Conservation (phyloP, 2,797 vertebrate species). For the Hyperoplus immaculatus region DNA sequence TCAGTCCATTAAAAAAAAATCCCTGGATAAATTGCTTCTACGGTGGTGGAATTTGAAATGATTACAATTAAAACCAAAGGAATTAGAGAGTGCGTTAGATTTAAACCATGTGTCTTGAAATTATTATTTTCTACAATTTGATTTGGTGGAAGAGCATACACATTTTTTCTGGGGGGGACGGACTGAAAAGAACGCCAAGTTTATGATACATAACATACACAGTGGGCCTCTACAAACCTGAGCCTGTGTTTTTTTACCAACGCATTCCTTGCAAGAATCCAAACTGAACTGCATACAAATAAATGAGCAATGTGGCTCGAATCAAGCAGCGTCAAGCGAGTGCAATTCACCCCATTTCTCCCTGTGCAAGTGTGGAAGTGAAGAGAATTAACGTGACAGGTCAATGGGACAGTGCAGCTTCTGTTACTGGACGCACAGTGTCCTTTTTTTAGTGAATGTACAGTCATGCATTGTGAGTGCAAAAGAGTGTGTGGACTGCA, state of each 20-base stretch:
- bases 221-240: slow-evolving; percentile 56
- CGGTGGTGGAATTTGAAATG: slow-evolving; percentile 23
- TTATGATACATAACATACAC: slow-evolving; percentile 41
- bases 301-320: slow-evolving; percentile 65
- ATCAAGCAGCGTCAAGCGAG: slow-evolving; percentile 57
- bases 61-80: slow-evolving; percentile 32
- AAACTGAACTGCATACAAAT: slow-evolving; percentile 58
- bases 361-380: slow-evolving; percentile 49
- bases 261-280: slow-evolving; percentile 47
- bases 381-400: slow-evolving; percentile 68
- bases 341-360: slow-evolving; percentile 46
- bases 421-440: slow-evolving; percentile 39
- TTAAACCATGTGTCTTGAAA: slow-evolving; percentile 32
- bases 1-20: slow-evolving; percentile 31
- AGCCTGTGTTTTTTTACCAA: slow-evolving; percentile 35
- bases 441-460: slow-evolving; percentile 43
- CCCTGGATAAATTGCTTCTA: slow-evolving; percentile 32
- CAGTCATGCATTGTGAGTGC: slow-evolving; percentile 57
- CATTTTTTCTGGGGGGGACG: slow-evolving; percentile 15
- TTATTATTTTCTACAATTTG: neutral
- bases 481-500: slow-evolving; percentile 32
- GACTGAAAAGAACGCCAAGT: slow-evolving; percentile 35
- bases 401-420: slow-evolving; percentile 56
- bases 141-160: slow-evolving; percentile 38
- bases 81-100: slow-evolving; percentile 17